These are phyloP conservation scores for Poeciliopsis turneri DNA, from an alignment of 2,797 vertebrate species.

Conservation along the genomic window DNA sequence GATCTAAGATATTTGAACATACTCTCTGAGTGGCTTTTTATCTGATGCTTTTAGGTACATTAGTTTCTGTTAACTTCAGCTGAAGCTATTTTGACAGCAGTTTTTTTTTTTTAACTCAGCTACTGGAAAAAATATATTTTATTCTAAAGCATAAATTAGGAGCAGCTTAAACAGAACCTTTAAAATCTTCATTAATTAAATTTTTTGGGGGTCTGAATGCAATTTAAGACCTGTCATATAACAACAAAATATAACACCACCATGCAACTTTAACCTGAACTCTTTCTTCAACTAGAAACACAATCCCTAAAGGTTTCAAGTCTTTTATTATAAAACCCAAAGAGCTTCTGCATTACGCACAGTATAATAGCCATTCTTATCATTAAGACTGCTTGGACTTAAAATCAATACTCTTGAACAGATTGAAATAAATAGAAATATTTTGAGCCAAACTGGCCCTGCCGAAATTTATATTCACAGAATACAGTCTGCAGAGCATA, in stretches of 20 bases:
- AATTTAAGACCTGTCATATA: neutral
- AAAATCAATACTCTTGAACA: slow-evolving; percentile 74
- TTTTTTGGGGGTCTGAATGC: neutral
- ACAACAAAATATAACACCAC: neutral
- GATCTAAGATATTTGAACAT: neutral
- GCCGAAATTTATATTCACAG: slow-evolving; percentile 84
- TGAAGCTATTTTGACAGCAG: neutral
- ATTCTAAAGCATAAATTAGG: neutral
- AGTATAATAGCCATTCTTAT: slow-evolving; percentile 72
- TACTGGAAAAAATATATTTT: neutral
- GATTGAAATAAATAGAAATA: slow-evolving; percentile 78
- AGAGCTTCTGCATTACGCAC: slow-evolving; percentile 76
- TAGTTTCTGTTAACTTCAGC: neutral
- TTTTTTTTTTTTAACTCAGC: neutral
- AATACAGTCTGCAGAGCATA: slow-evolving; percentile 82
- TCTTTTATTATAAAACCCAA: slow-evolving; percentile 80
- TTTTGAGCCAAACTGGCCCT: slow-evolving; percentile 79
- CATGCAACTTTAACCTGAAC: neutral
- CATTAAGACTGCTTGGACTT: slow-evolving; percentile 71
- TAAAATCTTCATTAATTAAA: neutral
- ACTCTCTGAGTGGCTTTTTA: neutral
- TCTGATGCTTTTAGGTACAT: neutral
- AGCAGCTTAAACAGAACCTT: neutral
- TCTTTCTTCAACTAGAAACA: slow-evolving; percentile 11
- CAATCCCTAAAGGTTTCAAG: slow-evolving; percentile 41